Evolutionary conservation across 2,797 vertebrate species (phyloP), one percentile per base, ranked within the genome.

Genomic region (Pipistrellus nathusii): DNA sequence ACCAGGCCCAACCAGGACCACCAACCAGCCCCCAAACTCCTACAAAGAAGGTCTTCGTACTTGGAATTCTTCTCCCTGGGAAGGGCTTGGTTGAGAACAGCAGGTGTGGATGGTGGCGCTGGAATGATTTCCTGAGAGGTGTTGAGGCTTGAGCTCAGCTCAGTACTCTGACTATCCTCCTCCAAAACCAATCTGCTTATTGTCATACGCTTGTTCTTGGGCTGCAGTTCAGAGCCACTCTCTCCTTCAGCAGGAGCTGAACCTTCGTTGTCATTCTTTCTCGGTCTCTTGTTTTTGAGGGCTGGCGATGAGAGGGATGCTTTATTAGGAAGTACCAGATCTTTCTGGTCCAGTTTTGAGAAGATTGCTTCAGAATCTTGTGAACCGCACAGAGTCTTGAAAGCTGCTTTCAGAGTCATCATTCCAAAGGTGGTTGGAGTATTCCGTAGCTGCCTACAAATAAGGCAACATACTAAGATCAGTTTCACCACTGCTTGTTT

Each of bases 321-420:
- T 95, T 96, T 97, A 93, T 95, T 96, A 97, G 98, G 97, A 94
- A 97, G 94, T 89, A 97, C 92, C 96, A 98, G 96, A 96, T 98
- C 98, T 75, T 98, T 98, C 97, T 98, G 95, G 0, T 98, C 98
- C 93, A 98, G 97, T 86, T 97, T 95, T 89, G 90, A 94, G 96
- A 98, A 98, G 83, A 94, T 93, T 0, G 95, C 92, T 0, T 98
- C 98, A 2, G 98, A 72, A 86, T 98, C 97, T 81, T 76, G 41
- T 84, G 97, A 96, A 95, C 93, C 38, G 0, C 93, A 98, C 73
- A 98, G 96, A 73, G 96, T 97, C 97, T 97, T 98, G 98, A 98
- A 98, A 94, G 98, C 98, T 96, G 98, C 98, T 96, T 97, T 98
- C 96, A 98, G 96, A 77, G 97, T 96, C 81, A 96, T 98, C 46